These are phyloP conservation scores for Manis crassicaudata DNA, from an alignment of 2,797 vertebrate genomes.

Conservation along the genomic window DNA sequence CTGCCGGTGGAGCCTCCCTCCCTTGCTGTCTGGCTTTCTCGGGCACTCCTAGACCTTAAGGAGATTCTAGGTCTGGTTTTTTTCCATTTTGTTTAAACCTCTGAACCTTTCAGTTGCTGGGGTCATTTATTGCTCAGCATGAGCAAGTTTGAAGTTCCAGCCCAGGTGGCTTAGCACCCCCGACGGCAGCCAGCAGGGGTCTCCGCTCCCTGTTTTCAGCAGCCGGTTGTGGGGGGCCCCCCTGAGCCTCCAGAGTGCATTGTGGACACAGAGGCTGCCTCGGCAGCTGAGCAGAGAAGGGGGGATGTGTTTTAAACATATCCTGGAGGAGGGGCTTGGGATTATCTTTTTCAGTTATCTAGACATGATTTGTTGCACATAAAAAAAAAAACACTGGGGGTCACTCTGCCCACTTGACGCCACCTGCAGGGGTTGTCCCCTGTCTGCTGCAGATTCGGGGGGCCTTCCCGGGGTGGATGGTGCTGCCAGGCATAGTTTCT, in stretches of 20 bases:
- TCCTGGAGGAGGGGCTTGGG: not conserved
- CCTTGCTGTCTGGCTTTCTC: not conserved
- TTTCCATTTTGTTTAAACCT: not conserved
- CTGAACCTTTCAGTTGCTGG: not conserved
- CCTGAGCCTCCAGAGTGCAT: conserved; percentile 27
- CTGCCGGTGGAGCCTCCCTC: not conserved
- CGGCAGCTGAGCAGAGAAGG: not conserved
- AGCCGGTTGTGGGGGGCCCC: not conserved
- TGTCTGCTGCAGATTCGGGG: not conserved
- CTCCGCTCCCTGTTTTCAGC: conserved; percentile 50
- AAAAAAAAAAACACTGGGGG: not conserved
- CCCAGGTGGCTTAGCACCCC: not conserved
- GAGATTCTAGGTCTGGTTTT: not conserved
- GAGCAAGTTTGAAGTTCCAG: conserved; percentile 49
- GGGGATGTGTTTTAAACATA: conserved; percentile 14
- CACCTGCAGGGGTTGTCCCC: not conserved
- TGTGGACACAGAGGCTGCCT: conserved; percentile 25
- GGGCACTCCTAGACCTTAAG: not conserved
- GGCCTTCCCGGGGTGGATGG: not conserved
- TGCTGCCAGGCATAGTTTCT: not conserved
- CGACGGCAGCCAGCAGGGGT: conserved; percentile 22
- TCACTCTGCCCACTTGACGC: not conserved
- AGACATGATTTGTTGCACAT: not conserved
- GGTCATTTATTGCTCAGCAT: conserved; percentile 19
- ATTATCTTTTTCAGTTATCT: conserved; percentile 7